Percentiles rank a stretch among this genome's conserved stretches.
These are phyloP conservation scores for Leptobrachium ailaonicum DNA, from an alignment of 2,113 vertebrate genomes.

Conservation along the genomic window DNA sequence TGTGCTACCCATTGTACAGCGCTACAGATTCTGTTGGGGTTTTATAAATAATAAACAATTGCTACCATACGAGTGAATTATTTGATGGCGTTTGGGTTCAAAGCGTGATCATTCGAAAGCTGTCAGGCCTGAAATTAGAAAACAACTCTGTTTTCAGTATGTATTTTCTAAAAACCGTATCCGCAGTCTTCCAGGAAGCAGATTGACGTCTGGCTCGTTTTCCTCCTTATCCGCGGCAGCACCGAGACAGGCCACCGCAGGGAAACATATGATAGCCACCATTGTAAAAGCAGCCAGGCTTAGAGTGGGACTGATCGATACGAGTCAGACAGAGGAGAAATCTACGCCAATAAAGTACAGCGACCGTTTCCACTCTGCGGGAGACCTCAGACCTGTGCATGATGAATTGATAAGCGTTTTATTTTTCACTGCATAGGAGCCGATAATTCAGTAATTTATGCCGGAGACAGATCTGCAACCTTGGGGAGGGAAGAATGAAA, in stretches of 20 bases:
- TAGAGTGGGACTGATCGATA: slow-evolving; percentile 11
- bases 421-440: not conserved
- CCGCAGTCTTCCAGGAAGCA: not conserved
- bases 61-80: no score
- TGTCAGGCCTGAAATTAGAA: no score
- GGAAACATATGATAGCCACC: not conserved
- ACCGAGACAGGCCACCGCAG: not conserved
- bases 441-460: not conserved
- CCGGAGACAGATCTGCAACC: not conserved
- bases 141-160: no score
- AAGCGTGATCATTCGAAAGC: no score
- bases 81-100: no score
- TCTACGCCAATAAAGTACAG: slow-evolving; percentile 42
- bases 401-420: not conserved
- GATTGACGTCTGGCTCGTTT: not conserved
- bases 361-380: not conserved
- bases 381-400: not conserved
- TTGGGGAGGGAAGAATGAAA: not conserved
- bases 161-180: no score
- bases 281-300: not conserved
- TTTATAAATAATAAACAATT: no score
- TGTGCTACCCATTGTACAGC: no score
- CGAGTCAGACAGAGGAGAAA: slow-evolving; percentile 40
- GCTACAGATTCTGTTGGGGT: no score
- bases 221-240: not conserved